Percentiles rank a stretch among this genome's conserved stretches.
Conservation (phyloP, 2,797 vertebrate species). For the Catamblyrhynchus diadema region DNA sequence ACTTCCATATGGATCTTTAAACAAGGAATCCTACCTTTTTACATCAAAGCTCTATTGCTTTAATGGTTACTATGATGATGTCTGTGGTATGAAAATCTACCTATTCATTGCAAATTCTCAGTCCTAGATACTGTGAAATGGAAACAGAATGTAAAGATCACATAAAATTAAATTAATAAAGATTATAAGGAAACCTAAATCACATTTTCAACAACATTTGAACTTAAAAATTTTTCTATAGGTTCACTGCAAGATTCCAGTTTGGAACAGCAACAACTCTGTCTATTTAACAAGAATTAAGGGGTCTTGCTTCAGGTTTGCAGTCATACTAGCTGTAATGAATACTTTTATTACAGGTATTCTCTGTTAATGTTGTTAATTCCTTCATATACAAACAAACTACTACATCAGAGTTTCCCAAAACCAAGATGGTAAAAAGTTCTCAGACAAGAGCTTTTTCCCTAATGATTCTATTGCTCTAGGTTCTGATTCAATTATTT, state of each 20-base stretch:
- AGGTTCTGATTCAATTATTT: background rate
- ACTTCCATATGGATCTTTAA: background rate
- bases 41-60: background rate
- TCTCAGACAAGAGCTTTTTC: background rate
- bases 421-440: background rate
- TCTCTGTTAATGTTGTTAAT: background rate
- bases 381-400: background rate
- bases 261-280: background rate
- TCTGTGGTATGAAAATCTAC: background rate
- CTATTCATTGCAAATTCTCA: background rate
- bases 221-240: background rate
- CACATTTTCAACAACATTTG: background rate
- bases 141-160: background rate
- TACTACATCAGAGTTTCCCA: background rate
- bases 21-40: background rate
- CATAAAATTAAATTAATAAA: background rate
- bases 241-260: background rate
- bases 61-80: background rate
- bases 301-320: background rate
- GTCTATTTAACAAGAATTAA: background rate
- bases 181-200: background rate
- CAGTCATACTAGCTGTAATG: background rate
- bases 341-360: background rate
- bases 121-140: background rate
- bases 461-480: background rate